Evolutionary conservation across 2,888 invertebrate genomes (phyloP).

Genomic region (Agrochola lota): DNA sequence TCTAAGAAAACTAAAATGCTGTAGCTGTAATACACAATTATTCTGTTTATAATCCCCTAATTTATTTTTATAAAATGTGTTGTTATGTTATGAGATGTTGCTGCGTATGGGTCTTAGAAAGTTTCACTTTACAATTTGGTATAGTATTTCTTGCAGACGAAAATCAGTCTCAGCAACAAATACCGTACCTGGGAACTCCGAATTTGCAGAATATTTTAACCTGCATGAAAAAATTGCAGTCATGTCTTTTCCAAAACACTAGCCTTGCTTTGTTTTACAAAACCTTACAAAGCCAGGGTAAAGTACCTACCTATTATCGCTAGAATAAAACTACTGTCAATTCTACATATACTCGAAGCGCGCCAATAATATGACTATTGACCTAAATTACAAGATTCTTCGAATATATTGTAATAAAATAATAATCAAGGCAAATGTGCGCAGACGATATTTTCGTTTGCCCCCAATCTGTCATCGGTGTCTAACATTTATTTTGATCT

Average conservation of each 20-base stretch:
- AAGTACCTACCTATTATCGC: background rate
- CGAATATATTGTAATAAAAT: constrained; percentile 22
- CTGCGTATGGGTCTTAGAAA: background rate
- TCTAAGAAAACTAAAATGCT: too few relatives aligned
- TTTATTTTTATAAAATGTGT: too few relatives aligned
- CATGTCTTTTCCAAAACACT: background rate
- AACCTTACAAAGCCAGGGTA: too few relatives aligned
- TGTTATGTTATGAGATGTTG: background rate
- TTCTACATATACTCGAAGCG: background rate
- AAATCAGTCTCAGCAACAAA: background rate
- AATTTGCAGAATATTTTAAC: background rate
- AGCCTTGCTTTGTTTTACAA: too few relatives aligned
- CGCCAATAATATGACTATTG: background rate
- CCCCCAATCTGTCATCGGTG: constrained; percentile 18
- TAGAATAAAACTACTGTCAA: background rate
- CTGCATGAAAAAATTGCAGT: background rate
- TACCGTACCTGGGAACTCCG: background rate
- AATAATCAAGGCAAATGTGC: constrained; percentile 23
- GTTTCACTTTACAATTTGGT: background rate
- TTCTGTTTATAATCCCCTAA: too few relatives aligned
- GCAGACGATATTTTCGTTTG: constrained; percentile 18
- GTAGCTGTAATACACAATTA: too few relatives aligned
- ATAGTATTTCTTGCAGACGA: background rate
- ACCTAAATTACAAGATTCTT: constrained; percentile 21
- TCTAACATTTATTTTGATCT: constrained; percentile 7